These are phyloP conservation scores for Catamblyrhynchus diadema DNA, from an alignment of 2,797 vertebrate genomes.

Conservation along the genomic window DNA sequence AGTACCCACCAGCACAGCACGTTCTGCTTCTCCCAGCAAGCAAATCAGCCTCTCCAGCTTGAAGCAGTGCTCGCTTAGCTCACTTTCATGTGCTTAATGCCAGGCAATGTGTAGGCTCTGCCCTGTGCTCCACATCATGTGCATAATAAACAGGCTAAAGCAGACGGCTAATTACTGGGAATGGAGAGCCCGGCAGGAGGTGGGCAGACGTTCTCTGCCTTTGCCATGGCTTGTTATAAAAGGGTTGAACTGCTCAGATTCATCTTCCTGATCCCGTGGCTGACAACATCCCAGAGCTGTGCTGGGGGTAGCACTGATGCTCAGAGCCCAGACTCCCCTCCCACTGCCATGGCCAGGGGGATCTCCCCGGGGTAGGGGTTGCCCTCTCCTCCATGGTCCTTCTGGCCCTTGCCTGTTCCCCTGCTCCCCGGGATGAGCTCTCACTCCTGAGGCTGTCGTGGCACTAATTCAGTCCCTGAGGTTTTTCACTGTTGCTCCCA, in stretches of 20 bases:
- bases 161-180: background rate
- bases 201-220: background rate
- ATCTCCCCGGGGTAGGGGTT: background rate
- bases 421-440: background rate
- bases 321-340: background rate
- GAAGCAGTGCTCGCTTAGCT: background rate
- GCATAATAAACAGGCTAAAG: background rate
- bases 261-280: background rate
- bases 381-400: background rate
- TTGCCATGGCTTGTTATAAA: background rate
- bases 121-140: background rate
- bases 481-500: background rate
- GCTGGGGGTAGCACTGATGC: background rate
- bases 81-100: background rate
- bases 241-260: background rate
- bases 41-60: background rate
- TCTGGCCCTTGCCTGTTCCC: background rate
- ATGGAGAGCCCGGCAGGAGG: background rate
- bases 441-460: fast-evolving
- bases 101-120: background rate
- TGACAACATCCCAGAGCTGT: background rate
- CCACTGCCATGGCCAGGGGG: fast-evolving
- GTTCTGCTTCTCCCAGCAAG: fast-evolving
- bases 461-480: background rate
- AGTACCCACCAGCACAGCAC: fast-evolving